Evolutionary conservation across 1,140 invertebrate genomes (phyloP).

Genomic region (Odontomachus brunneus): DNA sequence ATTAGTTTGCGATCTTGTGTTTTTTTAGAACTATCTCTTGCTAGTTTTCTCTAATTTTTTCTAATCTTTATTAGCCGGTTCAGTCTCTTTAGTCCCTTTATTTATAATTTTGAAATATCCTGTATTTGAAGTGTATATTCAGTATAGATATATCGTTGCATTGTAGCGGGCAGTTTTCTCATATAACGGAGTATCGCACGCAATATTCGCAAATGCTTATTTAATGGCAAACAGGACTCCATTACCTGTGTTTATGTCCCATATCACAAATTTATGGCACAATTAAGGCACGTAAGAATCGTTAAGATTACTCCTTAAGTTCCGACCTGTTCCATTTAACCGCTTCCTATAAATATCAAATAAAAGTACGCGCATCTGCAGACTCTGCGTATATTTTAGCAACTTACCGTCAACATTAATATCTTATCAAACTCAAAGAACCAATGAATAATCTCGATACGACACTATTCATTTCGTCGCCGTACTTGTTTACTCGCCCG

Average conservation of each 20-base stretch:
- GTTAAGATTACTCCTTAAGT: conserved; percentile 1
- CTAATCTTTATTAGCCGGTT: no score
- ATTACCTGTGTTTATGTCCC: background rate
- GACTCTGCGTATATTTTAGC: background rate
- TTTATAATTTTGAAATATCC: background rate
- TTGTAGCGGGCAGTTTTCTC: background rate
- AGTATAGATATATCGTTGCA: background rate
- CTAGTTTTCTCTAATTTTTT: no score
- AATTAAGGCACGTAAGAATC: conserved; percentile 19
- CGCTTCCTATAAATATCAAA: background rate
- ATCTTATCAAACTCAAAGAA: no score
- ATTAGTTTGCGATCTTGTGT: no score
- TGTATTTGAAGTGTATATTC: background rate
- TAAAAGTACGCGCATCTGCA: background rate
- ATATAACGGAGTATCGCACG: background rate
- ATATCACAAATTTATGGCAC: conserved; percentile 28
- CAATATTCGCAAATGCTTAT: conserved; percentile 30
- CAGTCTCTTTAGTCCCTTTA: no score
- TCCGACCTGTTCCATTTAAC: background rate
- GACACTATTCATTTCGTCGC: no score
- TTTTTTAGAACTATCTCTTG: no score
- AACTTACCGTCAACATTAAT: no score
- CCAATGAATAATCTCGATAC: no score
- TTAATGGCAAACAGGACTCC: conserved; percentile 16
- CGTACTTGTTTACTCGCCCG: no score